Conservation (phyloP, 2,888 invertebrate genomes). For the Scaptomyza flava region DNA sequence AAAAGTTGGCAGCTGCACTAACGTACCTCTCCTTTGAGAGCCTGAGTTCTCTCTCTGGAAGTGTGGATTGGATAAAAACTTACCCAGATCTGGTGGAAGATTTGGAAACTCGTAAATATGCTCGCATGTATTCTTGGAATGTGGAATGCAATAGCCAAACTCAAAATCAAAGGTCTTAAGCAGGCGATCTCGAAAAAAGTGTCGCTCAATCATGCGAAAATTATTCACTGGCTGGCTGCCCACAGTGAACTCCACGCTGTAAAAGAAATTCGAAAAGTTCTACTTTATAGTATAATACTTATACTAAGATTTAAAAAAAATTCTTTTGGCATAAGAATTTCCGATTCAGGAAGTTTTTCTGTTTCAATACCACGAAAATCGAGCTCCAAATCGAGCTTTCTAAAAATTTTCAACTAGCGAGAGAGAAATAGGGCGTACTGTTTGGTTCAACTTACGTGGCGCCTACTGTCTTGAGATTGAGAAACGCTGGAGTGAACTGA, state of each 20-base stretch:
- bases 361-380: no score
- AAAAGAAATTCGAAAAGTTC: conserved; percentile 35
- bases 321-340: no score
- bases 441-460: conserved; percentile 91
- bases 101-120: conserved; percentile 99
- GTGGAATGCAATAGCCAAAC: conserved; percentile 99
- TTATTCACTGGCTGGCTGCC: conserved; percentile 96
- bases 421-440: no score
- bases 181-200: conserved; percentile 96
- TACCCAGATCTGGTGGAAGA: conserved; percentile 93
- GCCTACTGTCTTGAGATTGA: conserved; percentile 97
- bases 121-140: conserved; percentile 98
- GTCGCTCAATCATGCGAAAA: conserved; percentile 99
- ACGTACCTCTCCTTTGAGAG: background rate
- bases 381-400: no score
- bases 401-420: no score
- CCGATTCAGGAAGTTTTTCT: no score
- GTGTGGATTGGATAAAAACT: conserved; percentile 73
- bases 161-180: conserved; percentile 99
- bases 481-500: conserved; percentile 98
- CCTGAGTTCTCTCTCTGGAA: background rate
- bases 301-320: no score
- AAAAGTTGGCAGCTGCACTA: conserved; percentile 5
- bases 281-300: no score
- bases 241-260: conserved; percentile 97